These are phyloP conservation scores for Troilus luridus DNA, from an alignment of 2,888 invertebrate genomes.

Conservation along the genomic window DNA sequence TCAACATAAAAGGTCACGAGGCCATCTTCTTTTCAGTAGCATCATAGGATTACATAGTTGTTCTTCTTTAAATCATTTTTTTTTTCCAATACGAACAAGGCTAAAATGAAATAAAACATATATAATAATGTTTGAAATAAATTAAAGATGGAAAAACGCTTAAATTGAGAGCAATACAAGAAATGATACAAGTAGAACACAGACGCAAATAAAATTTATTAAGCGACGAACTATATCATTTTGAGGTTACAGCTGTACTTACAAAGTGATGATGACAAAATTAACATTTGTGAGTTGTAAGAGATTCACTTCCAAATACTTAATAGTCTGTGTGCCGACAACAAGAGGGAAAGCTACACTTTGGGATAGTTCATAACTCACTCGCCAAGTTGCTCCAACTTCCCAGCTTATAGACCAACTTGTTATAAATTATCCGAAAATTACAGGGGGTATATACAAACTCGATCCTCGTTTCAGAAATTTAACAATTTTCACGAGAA, in stretches of 20 bases:
- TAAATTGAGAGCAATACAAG: too few species aligned
- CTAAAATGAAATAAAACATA: too few species aligned
- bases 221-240: neutral
- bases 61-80: too few species aligned
- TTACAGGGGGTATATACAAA: neutral
- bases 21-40: too few species aligned
- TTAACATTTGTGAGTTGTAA: neutral
- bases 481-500: too few species aligned
- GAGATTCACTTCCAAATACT: neutral
- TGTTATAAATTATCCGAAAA: neutral
- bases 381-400: neutral
- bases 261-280: neutral
- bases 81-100: too few species aligned
- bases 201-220: too few species aligned
- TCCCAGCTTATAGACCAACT: neutral
- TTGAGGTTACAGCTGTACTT: neutral
- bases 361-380: slow-evolving; percentile 1
- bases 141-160: too few species aligned
- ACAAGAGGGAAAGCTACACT: neutral
- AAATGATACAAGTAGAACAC: neutral
- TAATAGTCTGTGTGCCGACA: neutral
- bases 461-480: neutral
- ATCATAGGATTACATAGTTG: too few species aligned
- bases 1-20: too few species aligned
- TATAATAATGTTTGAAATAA: too few species aligned